A percentile compares a stretch with the other conserved stretches of the same genome.
Conservation (phyloP, 2,113 vertebrate species). For the Psittacus erithacus region DNA sequence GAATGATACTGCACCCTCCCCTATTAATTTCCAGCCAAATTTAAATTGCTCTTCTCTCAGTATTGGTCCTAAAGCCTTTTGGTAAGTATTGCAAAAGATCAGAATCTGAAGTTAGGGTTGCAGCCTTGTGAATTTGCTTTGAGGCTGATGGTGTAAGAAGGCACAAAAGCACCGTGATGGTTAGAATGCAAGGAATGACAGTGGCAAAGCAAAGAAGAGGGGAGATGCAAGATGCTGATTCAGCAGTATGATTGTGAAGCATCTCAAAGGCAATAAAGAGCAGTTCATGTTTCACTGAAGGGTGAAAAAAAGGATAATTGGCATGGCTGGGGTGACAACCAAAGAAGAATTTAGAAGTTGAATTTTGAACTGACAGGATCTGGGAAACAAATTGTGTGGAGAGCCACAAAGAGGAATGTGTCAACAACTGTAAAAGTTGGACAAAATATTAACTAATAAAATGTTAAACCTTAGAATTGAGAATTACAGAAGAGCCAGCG, state of each 20-base stretch:
- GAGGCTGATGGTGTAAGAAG: not conserved
- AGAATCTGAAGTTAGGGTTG: not conserved
- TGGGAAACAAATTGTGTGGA: fast-evolving
- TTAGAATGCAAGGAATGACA: not conserved
- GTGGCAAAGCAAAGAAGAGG: not conserved
- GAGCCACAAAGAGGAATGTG: not conserved
- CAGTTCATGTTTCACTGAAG: not conserved
- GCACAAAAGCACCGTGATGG: not conserved
- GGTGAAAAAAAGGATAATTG: not conserved
- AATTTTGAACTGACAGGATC: not conserved
- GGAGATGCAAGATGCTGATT: not conserved
- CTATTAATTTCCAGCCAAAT: not conserved
- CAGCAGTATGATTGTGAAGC: not conserved
- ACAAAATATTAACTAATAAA: not conserved
- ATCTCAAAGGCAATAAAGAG: not conserved
- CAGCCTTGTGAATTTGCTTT: not conserved
- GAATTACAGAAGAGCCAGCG: not conserved
- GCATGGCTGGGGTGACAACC: not conserved
- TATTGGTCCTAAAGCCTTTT: not conserved
- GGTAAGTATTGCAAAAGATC: not conserved
- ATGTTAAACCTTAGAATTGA: not conserved
- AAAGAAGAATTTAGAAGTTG: not conserved
- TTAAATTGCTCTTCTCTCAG: not conserved
- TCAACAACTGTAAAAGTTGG: not conserved
- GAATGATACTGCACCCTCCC: not conserved